Evolutionary conservation across 1,140 invertebrate genomes (phyloP), one percentile per base, ranked within the genome.

Genomic region (Diprion similis): DNA sequence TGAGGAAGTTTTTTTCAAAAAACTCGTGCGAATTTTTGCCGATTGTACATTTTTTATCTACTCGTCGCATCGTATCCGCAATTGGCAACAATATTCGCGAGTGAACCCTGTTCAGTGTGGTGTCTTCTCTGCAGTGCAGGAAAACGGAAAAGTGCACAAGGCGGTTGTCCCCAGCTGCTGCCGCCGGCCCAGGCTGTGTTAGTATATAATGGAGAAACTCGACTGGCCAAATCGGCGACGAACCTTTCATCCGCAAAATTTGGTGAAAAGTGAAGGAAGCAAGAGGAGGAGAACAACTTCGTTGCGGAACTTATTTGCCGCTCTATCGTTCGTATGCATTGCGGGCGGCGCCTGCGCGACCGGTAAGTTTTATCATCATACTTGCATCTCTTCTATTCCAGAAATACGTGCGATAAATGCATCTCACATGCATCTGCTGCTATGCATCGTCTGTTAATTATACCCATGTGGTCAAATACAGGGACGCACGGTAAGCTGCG

Each of bases 291-390:
- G 24, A 6, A 37, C 2, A 37, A 6, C 1, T 37, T 37, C 24
- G 24, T 37, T 37, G 6, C 9, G 11, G 51, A 59, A 59, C 75
- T 71, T 81, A 19, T 72, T 76, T 71, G 75, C 75, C 71, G 73
- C 75, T 79, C 75, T 74, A 17, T 73, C 68, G 70, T 77, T 77
- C 73, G 69, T 77, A 68, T 78, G 78, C 74, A 78, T 80, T 69
- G 73, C 71, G 47, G 71, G 74, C 8, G 71, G 72, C 68, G 78
- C 76, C 59, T 77, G 66, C 72, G 79, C 80, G 11, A 79, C 66
- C 67, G 79, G 81, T 83, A 46, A 78, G 78, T 79, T 46, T 65
- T n/a, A n/a, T 75, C 69, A 15, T 17, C 1, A 18, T 17, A 37
- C 24, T 6, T 37, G 24, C 24, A 37, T 37, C 24, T 37, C 2